Conservation (phyloP, 2,888 invertebrate genomes). For the Drosophila kanekoi region DNA sequence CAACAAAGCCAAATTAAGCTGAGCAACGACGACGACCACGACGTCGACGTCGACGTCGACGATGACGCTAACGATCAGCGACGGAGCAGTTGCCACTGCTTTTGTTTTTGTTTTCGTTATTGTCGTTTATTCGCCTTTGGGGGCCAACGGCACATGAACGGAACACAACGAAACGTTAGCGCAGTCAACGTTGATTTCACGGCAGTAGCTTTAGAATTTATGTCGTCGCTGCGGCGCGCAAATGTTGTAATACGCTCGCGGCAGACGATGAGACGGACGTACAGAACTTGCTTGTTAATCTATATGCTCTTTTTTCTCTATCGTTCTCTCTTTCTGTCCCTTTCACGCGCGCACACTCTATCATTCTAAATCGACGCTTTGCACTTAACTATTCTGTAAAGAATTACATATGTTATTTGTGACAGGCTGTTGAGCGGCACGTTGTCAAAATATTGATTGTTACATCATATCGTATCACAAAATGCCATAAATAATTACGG, state of each 20-base stretch:
- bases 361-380: neutral
- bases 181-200: slow-evolving; percentile 14
- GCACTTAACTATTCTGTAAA: slow-evolving; percentile 10
- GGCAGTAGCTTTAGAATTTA: slow-evolving; percentile 60
- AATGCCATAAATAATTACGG: neutral
- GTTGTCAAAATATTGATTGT: slow-evolving; percentile 2
- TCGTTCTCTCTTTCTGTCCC: neutral
- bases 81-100: slow-evolving; percentile 23
- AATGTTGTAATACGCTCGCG: slow-evolving; percentile 58
- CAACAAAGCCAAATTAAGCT: slow-evolving; percentile 23
- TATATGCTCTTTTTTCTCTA: slow-evolving; percentile 19
- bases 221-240: slow-evolving; percentile 49
- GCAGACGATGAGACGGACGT: slow-evolving; percentile 21
- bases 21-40: slow-evolving; percentile 21
- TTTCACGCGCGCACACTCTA: neutral
- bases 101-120: slow-evolving; percentile 10
- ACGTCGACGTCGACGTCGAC: slow-evolving; percentile 22
- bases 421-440: neutral
- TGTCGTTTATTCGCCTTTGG: slow-evolving; percentile 51
- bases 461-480: neutral
- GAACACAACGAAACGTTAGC: slow-evolving; percentile 36
- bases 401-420: neutral
- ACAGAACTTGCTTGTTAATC: slow-evolving; percentile 29
- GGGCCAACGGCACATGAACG: slow-evolving; percentile 59
- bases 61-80: slow-evolving; percentile 27